These are phyloP conservation scores for Pachyramphus minor DNA, from an alignment of 2,113 vertebrate genomes.

Conservation along the genomic window DNA sequence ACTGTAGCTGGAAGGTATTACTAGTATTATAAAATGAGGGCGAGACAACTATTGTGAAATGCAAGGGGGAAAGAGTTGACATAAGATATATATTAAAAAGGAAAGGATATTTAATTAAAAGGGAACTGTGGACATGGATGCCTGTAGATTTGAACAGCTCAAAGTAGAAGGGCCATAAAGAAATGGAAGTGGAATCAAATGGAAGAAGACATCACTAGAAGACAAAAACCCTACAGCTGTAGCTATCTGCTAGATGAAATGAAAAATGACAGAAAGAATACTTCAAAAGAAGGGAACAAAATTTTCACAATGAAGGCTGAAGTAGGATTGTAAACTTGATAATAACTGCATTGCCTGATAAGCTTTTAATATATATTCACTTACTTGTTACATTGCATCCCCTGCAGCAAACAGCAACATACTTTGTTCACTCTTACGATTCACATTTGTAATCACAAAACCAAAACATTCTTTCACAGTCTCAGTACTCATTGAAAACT, in stretches of 20 bases:
- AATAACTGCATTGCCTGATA: neutral
- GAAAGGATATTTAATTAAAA: neutral
- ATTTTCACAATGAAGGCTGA: neutral
- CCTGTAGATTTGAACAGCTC: neutral
- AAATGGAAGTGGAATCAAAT: neutral
- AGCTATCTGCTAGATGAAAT: neutral
- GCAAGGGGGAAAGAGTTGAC: neutral
- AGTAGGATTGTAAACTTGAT: neutral
- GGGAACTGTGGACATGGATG: neutral
- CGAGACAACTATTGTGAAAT: too few relatives aligned
- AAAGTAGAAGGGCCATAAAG: neutral
- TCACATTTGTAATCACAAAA: neutral
- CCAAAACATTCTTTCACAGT: neutral
- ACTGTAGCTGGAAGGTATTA: neutral
- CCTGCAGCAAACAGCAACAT: neutral
- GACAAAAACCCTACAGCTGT: neutral
- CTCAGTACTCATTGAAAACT: neutral
- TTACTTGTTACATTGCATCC: neutral
- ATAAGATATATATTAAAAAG: neutral
- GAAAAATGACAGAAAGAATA: neutral
- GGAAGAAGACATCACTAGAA: neutral
- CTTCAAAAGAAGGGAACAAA: neutral
- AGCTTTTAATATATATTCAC: neutral
- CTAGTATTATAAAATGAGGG: neutral
- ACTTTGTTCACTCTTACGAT: neutral